A percentile compares a stretch with the other conserved stretches of the same genome.
These are phyloP conservation scores for Cyphomyrmex costatus DNA, from an alignment of 1,140 invertebrate species.

Conservation along the genomic window DNA sequence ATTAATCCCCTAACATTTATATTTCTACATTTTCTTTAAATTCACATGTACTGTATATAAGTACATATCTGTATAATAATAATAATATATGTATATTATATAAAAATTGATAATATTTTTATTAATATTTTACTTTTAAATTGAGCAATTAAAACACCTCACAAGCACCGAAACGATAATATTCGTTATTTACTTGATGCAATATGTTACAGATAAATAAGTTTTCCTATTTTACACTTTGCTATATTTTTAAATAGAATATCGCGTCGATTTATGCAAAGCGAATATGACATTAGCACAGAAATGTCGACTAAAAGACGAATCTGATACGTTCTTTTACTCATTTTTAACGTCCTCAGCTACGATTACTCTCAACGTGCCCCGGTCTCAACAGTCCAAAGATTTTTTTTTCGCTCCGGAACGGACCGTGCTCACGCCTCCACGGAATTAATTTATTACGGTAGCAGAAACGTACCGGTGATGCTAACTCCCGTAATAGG, in stretches of 20 bases:
- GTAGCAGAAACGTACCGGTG: conserved; percentile 61
- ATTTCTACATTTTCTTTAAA: background rate
- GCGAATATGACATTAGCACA: conserved; percentile 1
- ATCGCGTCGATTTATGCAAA: background rate
- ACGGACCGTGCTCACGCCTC: conserved; percentile 46
- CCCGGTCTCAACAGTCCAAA: conserved; percentile 51
- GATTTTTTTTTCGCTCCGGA: background rate
- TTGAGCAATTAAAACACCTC: background rate
- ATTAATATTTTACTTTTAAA: conserved; percentile 3
- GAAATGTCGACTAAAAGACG: conserved; percentile 10
- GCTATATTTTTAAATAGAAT: background rate
- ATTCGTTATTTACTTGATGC: background rate
- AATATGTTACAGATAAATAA: background rate
- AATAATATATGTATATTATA: background rate
- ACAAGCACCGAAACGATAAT: background rate
- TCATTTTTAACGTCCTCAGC: conserved; percentile 62
- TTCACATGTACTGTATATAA: background rate
- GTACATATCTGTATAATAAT: background rate
- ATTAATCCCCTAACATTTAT: conserved; percentile 7
- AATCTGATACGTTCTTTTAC: conserved; percentile 43
- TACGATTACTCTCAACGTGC: conserved; percentile 62
- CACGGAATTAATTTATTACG: conserved; percentile 79
- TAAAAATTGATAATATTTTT: background rate
- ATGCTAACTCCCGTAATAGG: conserved; percentile 75
- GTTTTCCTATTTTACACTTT: background rate